Evolutionary conservation across 2,888 invertebrate genomes (phyloP).

Genomic region (Elmis aenea): DNA sequence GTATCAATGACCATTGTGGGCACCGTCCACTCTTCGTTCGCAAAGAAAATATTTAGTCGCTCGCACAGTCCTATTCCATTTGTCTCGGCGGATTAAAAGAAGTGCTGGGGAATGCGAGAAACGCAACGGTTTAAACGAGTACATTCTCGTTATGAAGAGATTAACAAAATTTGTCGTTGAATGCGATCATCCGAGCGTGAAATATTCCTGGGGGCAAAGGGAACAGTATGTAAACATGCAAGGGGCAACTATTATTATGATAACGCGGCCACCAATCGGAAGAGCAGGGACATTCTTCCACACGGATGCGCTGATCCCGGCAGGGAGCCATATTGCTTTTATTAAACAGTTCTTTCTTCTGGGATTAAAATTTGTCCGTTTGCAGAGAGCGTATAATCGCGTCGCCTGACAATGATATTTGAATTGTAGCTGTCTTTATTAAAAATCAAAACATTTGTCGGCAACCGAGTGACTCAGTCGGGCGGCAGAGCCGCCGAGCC

Average conservation of each 20-base stretch:
- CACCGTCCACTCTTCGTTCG: conserved; percentile 5
- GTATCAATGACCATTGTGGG: conserved; percentile 22
- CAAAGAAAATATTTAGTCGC: conserved; percentile 14
- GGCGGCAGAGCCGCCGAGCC: conserved; percentile 36
- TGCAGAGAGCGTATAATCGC: conserved; percentile 33
- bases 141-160: conserved; percentile 33
- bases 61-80: conserved; percentile 6
- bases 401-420: conserved; percentile 23
- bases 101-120: conserved; percentile 22
- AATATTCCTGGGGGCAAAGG: conserved; percentile 36
- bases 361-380: conserved; percentile 34
- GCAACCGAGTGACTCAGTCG: conserved; percentile 28
- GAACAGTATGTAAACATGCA: conserved; percentile 32
- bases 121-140: conserved; percentile 23
- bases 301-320: conserved; percentile 36
- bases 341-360: conserved; percentile 29
- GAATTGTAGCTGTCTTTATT: conserved; percentile 29
- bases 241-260: conserved; percentile 39
- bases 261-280: conserved; percentile 41
- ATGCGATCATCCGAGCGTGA: conserved; percentile 33
- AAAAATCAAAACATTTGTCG: conserved; percentile 36
- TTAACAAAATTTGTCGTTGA: conserved; percentile 36
- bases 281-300: conserved; percentile 39
- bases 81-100: conserved; percentile 15
- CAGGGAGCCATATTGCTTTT: conserved; percentile 30